Evolutionary conservation across 2,797 vertebrate species (phyloP), one percentile per base, ranked within the genome.

Genomic region (Micromesistius poutassou): DNA sequence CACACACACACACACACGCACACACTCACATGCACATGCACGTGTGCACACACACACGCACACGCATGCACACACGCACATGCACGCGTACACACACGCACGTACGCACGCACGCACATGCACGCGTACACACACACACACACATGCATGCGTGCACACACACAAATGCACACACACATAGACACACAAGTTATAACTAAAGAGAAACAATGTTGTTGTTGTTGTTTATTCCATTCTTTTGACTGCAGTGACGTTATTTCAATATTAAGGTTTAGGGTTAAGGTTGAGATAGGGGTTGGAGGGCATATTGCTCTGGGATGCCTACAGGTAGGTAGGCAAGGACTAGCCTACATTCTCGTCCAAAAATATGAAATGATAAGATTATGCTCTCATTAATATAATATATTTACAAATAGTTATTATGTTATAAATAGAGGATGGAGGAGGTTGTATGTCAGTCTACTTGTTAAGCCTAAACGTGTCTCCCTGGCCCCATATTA

Each of bases 71-170:
- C 46, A 19, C 46, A 19, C 38, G 92, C 35, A 95, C 42, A 0
- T 90, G 93, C n/a, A 94, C 0, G 0, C 22, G 78, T 10, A 13
- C 33, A 73, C 31, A 38, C 35, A 38, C 9, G 9, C 35, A 73
- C 31, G 38, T 5, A 73, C 33, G n/a, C 9, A 35, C 35, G 38
- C 1, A 13, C 66, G 28, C 22, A 68, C 22, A 40, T 90, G 83
- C 93, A 93, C 86, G 84, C 87, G 3, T 89, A 93, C 35, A 95
- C 42, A 0, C 91, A 93, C n/a, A 94, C 0, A 0, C 22, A 78
- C 22, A 13, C 33, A 73, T 19, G 25, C 35, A 38, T 4, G 9
- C 35, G 38, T 19, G 38, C 14, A 73, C 33, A 35, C 9, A 35
- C 35, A 73, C 1, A 13, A 4, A 40, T 8, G 10, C 13, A 46